A percentile compares a stretch with the other conserved stretches of the same genome.
phyloP scores from a whole-genome alignment of 2,797 vertebrate species.

The Megalops cyprinoides region DNA sequence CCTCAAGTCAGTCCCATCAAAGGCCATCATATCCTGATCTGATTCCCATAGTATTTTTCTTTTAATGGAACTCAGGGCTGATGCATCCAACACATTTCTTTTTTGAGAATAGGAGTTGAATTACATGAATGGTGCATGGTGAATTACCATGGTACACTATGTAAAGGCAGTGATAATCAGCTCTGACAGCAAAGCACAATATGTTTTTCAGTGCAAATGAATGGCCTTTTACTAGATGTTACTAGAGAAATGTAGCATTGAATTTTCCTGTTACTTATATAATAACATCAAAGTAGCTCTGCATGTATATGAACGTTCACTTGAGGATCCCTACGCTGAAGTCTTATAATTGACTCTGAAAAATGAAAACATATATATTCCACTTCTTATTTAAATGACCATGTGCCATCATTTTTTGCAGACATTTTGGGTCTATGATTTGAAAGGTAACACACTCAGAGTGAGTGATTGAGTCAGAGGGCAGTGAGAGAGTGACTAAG shows the following conservation, averaged over 20 bases:
- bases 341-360: conserved; percentile 9
- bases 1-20: background rate
- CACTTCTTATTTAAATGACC: conserved; percentile 16
- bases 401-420: background rate
- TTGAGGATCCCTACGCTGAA: conserved; percentile 10
- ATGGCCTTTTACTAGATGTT: background rate
- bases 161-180: too few species aligned
- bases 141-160: background rate
- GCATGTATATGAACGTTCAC: background rate
- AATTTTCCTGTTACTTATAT: background rate
- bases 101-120: too few species aligned
- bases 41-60: background rate
- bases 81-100: too few species aligned
- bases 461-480: conserved; percentile 2
- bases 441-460: conserved; percentile 9
- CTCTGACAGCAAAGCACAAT: background rate
- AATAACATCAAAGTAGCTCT: background rate
- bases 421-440: conserved; percentile 14
- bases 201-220: background rate
- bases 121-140: background rate
- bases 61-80: background rate
- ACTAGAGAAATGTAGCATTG: background rate
- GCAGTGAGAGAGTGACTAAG: background rate
- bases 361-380: conserved; percentile 1
- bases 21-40: background rate